These are phyloP conservation scores for Danio choprae DNA, from an alignment of 2,797 vertebrate genomes.

Conservation along the genomic window DNA sequence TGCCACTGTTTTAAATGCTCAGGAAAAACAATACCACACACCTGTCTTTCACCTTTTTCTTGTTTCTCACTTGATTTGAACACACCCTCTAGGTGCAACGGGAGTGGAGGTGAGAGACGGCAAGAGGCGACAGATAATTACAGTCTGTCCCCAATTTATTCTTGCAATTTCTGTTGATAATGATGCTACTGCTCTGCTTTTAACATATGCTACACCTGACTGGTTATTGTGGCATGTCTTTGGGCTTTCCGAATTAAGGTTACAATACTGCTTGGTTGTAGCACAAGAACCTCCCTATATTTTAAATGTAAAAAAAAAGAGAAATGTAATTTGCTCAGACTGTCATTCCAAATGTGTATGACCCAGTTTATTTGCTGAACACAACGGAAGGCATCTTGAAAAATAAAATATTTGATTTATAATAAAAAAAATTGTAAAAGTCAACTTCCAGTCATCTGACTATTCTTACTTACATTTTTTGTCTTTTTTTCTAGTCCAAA, in stretches of 20 bases:
- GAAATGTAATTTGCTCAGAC: background rate
- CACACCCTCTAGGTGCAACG: constrained; percentile 39
- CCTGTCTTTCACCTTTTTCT: constrained; percentile 27
- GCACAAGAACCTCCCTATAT: background rate
- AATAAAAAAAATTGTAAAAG: too few species aligned
- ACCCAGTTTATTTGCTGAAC: background rate
- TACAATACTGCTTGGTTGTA: background rate
- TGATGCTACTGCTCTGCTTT: background rate
- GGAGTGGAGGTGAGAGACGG: constrained; percentile 45
- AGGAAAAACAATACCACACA: constrained; percentile 33
- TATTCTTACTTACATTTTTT: too few species aligned
- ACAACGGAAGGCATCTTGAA: background rate
- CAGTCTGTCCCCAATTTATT: constrained; percentile 1
- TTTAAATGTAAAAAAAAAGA: constrained; percentile 32
- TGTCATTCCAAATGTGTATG: background rate
- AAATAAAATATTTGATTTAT: background rate
- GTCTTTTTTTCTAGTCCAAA: too few species aligned
- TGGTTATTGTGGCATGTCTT: background rate
- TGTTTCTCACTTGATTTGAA: constrained; percentile 15
- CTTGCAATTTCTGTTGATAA: background rate
- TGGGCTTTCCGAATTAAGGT: constrained; percentile 47
- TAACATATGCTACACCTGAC: constrained; percentile 1
- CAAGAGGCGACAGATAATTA: constrained; percentile 31
- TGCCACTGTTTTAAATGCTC: constrained; percentile 35
- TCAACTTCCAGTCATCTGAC: too few species aligned